These are phyloP conservation scores for Synchiropus splendidus DNA, from an alignment of 2,113 vertebrate species.

Conservation along the genomic window DNA sequence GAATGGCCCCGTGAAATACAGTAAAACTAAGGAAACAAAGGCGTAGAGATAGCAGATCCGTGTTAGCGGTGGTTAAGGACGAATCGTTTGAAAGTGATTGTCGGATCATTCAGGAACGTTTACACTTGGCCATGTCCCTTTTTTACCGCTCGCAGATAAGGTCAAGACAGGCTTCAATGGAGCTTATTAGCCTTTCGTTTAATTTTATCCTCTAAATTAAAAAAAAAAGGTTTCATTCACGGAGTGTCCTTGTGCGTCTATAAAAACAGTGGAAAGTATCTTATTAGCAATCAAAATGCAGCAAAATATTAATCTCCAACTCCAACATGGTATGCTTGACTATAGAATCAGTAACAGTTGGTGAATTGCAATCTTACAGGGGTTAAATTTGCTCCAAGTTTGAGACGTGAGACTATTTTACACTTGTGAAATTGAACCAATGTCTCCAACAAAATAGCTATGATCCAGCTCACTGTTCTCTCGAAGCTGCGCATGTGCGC, in stretches of 20 bases:
- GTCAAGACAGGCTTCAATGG: slow-evolving; percentile 13
- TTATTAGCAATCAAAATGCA: too few species aligned
- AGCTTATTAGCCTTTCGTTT: slow-evolving; percentile 21
- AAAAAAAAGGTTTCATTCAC: slow-evolving; percentile 10
- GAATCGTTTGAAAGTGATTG: slow-evolving; percentile 28
- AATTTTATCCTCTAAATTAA: not conserved
- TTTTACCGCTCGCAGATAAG: slow-evolving; percentile 21
- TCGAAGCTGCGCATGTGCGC: too few species aligned
- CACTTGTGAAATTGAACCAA: too few species aligned
- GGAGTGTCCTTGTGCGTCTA: slow-evolving; percentile 30
- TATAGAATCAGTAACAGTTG: too few species aligned
- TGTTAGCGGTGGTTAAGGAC: slow-evolving; percentile 42
- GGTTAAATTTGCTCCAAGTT: too few species aligned
- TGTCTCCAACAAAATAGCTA: too few species aligned
- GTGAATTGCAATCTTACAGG: too few species aligned
- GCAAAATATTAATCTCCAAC: not conserved
- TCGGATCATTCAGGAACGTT: slow-evolving; percentile 19
- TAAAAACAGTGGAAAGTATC: slow-evolving; percentile 5
- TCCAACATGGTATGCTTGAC: too few species aligned
- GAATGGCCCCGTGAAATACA: slow-evolving; percentile 38
- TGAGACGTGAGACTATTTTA: too few species aligned
- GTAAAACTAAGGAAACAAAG: slow-evolving; percentile 48
- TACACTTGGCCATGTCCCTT: slow-evolving; percentile 5
- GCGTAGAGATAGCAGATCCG: slow-evolving; percentile 23
- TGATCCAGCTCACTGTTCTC: too few species aligned